A percentile compares a stretch with the other conserved stretches of the same genome.
These are phyloP conservation scores for Rhyacophila brunnea DNA, from an alignment of 1,140 invertebrate species.

Conservation along the genomic window DNA sequence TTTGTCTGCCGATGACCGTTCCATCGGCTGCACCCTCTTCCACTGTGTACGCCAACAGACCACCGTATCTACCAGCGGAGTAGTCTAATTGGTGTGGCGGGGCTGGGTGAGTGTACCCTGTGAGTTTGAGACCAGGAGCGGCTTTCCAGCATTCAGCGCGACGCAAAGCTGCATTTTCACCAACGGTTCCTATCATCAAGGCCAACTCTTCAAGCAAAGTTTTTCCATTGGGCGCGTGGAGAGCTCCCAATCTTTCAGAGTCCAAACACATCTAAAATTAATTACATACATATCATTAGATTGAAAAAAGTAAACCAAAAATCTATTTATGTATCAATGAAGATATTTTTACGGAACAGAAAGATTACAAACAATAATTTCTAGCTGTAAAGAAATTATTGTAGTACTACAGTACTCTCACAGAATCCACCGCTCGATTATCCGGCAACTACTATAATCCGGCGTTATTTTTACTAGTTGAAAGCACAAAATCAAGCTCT, in stretches of 20 bases:
- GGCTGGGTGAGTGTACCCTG: constrained; percentile 74
- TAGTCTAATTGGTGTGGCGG: constrained; percentile 45
- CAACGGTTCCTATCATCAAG: constrained; percentile 78
- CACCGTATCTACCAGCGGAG: constrained; percentile 79
- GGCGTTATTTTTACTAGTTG: no score
- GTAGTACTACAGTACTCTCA: no score
- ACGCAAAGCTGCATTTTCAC: constrained; percentile 84
- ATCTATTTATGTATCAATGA: no score
- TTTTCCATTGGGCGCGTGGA: constrained; percentile 64
- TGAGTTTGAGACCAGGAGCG: constrained; percentile 57
- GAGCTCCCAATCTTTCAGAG: constrained; percentile 63
- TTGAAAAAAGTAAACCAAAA: not conserved
- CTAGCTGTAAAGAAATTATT: no score
- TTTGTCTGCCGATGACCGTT: constrained; percentile 61
- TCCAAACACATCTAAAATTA: constrained; percentile 62
- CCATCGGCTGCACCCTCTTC: constrained; percentile 46
- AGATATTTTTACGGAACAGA: no score
- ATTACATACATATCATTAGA: constrained; percentile 5
- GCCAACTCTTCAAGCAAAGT: constrained; percentile 77
- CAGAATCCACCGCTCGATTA: no score
- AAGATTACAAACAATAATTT: no score
- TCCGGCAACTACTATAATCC: no score
- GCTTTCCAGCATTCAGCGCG: constrained; percentile 74
- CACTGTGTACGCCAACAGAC: constrained; percentile 68
- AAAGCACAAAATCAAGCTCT: no score